Percentiles rank a stretch among this genome's conserved stretches.
phyloP scores from a whole-genome alignment of 1,140 invertebrate genomes.

The Aplysia californica region DNA sequence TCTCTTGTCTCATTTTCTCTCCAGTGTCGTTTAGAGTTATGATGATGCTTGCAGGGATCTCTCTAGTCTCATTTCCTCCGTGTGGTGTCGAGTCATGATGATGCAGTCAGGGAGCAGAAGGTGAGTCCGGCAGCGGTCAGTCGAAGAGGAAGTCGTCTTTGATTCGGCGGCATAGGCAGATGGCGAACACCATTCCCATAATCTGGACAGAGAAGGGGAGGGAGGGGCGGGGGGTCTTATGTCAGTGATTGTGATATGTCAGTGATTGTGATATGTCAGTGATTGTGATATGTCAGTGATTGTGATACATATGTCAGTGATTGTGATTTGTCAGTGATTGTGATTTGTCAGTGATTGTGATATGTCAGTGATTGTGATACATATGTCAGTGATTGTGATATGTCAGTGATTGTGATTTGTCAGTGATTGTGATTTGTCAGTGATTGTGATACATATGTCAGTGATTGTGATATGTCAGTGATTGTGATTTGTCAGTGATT shows the following conservation, averaged over 20 bases:
- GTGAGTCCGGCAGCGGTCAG: too few species aligned
- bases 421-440: neutral
- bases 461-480: neutral
- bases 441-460: neutral
- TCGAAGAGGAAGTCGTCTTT: slow-evolving; percentile 42
- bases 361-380: too few species aligned
- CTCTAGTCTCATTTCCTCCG: too few species aligned
- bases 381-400: too few species aligned
- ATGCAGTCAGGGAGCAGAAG: too few species aligned
- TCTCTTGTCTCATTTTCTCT: too few species aligned
- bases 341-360: too few species aligned
- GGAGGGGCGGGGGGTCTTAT: neutral
- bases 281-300: neutral
- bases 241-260: neutral
- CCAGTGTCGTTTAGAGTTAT: too few species aligned
- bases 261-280: neutral
- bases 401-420: neutral
- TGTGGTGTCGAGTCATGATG: too few species aligned
- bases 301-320: neutral
- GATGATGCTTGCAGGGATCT: too few species aligned
- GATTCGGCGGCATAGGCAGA: slow-evolving; percentile 49
- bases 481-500: too few species aligned
- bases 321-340: neutral
- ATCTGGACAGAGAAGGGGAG: slow-evolving; percentile 34
- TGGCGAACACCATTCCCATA: slow-evolving; percentile 47